These are phyloP conservation scores for Tricholaema leucomelas DNA, from an alignment of 2,113 vertebrate genomes.

Conservation along the genomic window DNA sequence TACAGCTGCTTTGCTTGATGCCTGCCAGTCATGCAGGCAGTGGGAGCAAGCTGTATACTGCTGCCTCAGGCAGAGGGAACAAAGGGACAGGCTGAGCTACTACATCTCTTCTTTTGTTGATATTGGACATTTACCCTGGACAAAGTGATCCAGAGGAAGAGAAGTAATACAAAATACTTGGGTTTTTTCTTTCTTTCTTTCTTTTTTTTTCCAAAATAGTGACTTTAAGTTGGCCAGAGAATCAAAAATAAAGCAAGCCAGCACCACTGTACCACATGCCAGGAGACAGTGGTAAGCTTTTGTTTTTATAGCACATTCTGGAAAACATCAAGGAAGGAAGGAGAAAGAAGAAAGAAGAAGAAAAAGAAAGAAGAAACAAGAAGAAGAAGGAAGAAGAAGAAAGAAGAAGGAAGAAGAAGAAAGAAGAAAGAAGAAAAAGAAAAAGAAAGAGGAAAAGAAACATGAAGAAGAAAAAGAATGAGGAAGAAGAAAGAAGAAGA, in stretches of 20 bases:
- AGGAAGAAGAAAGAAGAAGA: too few species aligned
- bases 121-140: slow-evolving; percentile 23
- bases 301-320: slow-evolving; percentile 68
- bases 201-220: slow-evolving; percentile 54
- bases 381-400: too few species aligned
- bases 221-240: slow-evolving; percentile 58
- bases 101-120: slow-evolving; percentile 36
- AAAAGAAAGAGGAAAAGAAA: too few species aligned
- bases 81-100: slow-evolving; percentile 13
- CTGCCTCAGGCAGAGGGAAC: not conserved
- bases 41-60: not conserved
- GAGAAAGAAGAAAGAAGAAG: not conserved
- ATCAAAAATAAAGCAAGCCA: slow-evolving; percentile 63
- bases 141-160: slow-evolving; percentile 64
- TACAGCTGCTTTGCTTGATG: not conserved
- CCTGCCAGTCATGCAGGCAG: not conserved
- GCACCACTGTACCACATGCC: slow-evolving; percentile 57
- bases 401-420: too few species aligned
- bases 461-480: too few species aligned
- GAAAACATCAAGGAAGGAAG: slow-evolving; percentile 59
- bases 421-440: too few species aligned
- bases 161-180: slow-evolving; percentile 63
- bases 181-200: slow-evolving; percentile 31
- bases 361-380: too few species aligned
- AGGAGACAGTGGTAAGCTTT: slow-evolving; percentile 68